A percentile compares a stretch with the other conserved stretches of the same genome.
phyloP scores from a whole-genome alignment of 2,888 invertebrate genomes.

The Dicycla oo region DNA sequence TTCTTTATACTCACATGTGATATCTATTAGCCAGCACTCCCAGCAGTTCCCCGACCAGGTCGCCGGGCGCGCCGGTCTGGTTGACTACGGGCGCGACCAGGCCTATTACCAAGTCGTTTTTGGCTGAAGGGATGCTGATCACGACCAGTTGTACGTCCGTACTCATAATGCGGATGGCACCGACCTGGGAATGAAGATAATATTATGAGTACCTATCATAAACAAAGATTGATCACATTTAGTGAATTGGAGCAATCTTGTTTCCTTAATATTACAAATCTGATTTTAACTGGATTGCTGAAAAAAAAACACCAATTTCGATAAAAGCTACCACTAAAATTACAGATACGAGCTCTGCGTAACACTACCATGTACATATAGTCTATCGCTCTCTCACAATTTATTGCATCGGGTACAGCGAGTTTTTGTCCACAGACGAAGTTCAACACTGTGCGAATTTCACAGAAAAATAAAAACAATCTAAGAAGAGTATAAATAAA shows the following conservation, averaged over 20 bases:
- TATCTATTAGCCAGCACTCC: constrained; percentile 95
- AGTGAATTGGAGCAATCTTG: background rate
- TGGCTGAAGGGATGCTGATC: constrained; percentile 95
- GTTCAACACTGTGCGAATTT: background rate
- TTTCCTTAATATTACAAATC: background rate
- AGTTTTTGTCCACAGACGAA: background rate
- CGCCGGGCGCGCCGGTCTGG: constrained; percentile 75
- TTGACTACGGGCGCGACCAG: constrained; percentile 84
- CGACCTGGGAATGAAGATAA: constrained; percentile 90
- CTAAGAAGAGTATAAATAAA: background rate
- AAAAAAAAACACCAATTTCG: background rate
- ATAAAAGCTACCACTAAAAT: background rate
- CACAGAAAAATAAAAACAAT: background rate
- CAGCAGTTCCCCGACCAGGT: constrained; percentile 96
- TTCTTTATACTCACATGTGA: constrained; percentile 91
- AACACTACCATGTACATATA: background rate
- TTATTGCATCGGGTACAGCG: background rate
- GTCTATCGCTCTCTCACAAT: background rate
- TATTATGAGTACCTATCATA: background rate
- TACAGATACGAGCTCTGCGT: background rate
- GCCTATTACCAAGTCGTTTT: constrained; percentile 97
- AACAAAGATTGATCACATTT: background rate
- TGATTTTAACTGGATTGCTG: too few species aligned
- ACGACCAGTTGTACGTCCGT: constrained; percentile 96
- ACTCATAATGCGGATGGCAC: constrained; percentile 96